phyloP scores from a whole-genome alignment of 1,140 invertebrate genomes.

The Leptoteleia sp. region DNA sequence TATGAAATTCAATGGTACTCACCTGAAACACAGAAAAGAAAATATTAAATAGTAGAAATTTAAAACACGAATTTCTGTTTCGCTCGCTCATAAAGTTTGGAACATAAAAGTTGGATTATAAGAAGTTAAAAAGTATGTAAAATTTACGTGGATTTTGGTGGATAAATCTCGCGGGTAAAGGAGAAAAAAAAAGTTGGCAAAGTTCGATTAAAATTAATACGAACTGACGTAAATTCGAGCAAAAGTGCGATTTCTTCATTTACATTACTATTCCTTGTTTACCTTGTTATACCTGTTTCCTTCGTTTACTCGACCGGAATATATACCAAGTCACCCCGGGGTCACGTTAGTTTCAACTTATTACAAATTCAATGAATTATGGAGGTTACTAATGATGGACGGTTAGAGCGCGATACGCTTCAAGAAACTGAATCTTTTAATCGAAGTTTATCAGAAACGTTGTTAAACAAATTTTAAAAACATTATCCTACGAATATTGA shows the following conservation, averaged over 20 bases:
- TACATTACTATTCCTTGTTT: slow-evolving; percentile 38
- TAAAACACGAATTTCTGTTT: slow-evolving; percentile 8
- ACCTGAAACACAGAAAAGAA: slow-evolving; percentile 38
- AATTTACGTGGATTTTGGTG: slow-evolving; percentile 1
- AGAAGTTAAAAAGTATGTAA: slow-evolving; percentile 15
- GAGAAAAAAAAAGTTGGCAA: slow-evolving; percentile 30
- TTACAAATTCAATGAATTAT: slow-evolving; percentile 26
- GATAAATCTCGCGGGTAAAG: slow-evolving; percentile 7
- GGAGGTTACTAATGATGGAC: slow-evolving; percentile 6
- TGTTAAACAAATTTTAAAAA: too few species aligned
- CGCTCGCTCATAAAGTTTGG: neutral
- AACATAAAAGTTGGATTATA: slow-evolving; percentile 14
- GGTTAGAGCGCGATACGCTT: neutral
- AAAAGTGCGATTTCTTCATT: slow-evolving; percentile 30
- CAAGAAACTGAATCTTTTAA: neutral
- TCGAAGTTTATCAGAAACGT: neutral
- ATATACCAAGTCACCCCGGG: slow-evolving; percentile 25
- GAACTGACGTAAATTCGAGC: neutral
- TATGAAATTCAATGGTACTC: slow-evolving; percentile 1
- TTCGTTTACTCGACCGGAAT: slow-evolving; percentile 8
- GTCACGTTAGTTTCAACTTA: slow-evolving; percentile 27
- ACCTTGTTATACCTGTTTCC: slow-evolving; percentile 21
- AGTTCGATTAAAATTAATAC: slow-evolving; percentile 43
- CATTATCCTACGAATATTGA: too few species aligned
- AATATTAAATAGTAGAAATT: slow-evolving; percentile 4